These are phyloP conservation scores for Eidolon helvum DNA, from an alignment of 2,113 vertebrate species.

Conservation along the genomic window DNA sequence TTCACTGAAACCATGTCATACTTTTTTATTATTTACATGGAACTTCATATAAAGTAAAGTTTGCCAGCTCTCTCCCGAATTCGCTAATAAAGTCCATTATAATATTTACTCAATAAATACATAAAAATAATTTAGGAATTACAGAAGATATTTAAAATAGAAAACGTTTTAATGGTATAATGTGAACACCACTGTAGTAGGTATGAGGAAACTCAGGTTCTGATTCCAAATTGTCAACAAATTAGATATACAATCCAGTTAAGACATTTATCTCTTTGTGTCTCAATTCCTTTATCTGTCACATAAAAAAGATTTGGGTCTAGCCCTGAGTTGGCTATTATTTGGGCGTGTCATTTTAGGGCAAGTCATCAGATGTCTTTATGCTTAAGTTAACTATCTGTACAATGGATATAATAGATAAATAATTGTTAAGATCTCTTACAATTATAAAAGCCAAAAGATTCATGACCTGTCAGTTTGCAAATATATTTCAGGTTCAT, in stretches of 20 bases:
- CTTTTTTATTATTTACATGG: not conserved
- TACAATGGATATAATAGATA: not conserved
- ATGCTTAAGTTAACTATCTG: not conserved
- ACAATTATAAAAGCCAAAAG: not conserved
- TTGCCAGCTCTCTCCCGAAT: not conserved
- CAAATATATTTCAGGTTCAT: not conserved
- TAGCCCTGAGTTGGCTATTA: not conserved
- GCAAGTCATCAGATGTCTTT: not conserved
- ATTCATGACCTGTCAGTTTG: not conserved
- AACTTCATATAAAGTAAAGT: not conserved
- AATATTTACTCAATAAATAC: not conserved
- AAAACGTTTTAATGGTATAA: not conserved
- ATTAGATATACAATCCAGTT: not conserved
- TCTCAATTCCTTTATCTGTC: not conserved
- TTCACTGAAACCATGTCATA: not conserved
- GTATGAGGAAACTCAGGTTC: not conserved
- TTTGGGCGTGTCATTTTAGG: not conserved
- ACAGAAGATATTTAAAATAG: not conserved
- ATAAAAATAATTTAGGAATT: constrained; percentile 3
- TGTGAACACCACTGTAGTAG: not conserved
- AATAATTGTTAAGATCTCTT: not conserved
- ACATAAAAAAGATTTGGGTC: not conserved
- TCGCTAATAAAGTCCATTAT: not conserved
- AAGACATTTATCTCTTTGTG: not conserved
- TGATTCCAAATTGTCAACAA: not conserved